Evolutionary conservation across 2,797 vertebrate species (phyloP).

Genomic region (Microctenopoma lineatum): DNA sequence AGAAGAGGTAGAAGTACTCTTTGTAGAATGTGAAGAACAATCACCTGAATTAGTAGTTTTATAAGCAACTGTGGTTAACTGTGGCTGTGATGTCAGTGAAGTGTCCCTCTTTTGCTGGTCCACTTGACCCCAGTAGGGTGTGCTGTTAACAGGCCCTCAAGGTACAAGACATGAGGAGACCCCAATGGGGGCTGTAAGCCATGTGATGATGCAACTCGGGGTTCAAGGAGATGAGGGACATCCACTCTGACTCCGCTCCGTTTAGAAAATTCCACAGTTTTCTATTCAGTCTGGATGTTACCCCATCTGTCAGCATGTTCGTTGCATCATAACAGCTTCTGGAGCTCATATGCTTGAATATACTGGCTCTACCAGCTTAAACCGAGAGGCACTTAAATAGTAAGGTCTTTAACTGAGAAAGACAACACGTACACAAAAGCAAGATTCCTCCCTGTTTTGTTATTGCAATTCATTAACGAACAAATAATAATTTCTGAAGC

Average conservation of each 20-base stretch:
- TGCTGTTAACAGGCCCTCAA: conserved; percentile 77
- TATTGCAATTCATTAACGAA: conserved; percentile 6
- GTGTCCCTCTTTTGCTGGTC: conserved; percentile 80
- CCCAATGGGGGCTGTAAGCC: conserved; percentile 71
- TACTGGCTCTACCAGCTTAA: conserved; percentile 56
- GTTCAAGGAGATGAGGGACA: conserved; percentile 62
- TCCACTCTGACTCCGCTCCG: conserved; percentile 51
- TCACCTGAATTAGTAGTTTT: conserved; percentile 38
- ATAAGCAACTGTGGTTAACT: conserved; percentile 37
- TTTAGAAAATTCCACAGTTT: not conserved
- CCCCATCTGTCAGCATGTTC: conserved; percentile 68
- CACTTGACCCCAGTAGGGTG: conserved; percentile 80
- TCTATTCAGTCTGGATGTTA: conserved; percentile 58
- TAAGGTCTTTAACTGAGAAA: conserved; percentile 43
- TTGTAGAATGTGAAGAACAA: conserved; percentile 31
- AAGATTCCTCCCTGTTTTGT: conserved; percentile 47
- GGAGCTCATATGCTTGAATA: conserved; percentile 61
- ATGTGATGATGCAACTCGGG: conserved; percentile 77
- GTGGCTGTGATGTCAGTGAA: conserved; percentile 72
- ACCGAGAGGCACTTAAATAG: conserved; percentile 54
- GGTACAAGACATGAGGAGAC: conserved; percentile 62
- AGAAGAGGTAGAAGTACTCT: conserved; percentile 46
- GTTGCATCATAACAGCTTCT: conserved; percentile 76
- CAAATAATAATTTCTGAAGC: conserved; percentile 6
- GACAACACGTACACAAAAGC: conserved; percentile 19